Conservation (phyloP, 2,888 invertebrate genomes). For the Acleris literana region DNA sequence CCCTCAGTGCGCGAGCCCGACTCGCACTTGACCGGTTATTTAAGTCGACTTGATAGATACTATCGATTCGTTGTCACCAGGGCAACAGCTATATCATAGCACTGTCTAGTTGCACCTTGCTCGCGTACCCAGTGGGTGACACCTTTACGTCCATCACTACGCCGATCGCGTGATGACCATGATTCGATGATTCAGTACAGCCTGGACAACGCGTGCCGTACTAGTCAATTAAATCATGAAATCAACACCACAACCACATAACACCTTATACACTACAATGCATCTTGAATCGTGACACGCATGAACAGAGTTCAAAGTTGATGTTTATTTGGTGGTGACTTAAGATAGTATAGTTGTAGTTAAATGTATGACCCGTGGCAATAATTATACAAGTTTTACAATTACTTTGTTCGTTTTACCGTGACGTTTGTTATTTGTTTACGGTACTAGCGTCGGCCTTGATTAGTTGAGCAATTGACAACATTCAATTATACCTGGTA, state of each 20-base stretch:
- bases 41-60: too few relatives aligned
- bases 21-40: too few relatives aligned
- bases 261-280: neutral
- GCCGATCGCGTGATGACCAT: conserved; percentile 40
- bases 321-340: too few relatives aligned
- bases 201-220: conserved; percentile 20
- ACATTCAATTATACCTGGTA: too few relatives aligned
- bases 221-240: conserved; percentile 13
- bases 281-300: neutral
- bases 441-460: neutral
- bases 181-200: conserved; percentile 36
- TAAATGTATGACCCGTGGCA: conserved; percentile 14
- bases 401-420: conserved; percentile 40
- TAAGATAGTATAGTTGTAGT: too few relatives aligned
- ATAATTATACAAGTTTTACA: conserved; percentile 20
- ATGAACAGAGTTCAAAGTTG: too few relatives aligned
- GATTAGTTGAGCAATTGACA: conserved; percentile 6
- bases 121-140: too few relatives aligned
- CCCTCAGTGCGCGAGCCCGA: too few relatives aligned
- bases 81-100: too few relatives aligned
- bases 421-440: conserved; percentile 7
- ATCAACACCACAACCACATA: neutral
- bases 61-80: too few relatives aligned
- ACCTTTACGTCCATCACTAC: too few relatives aligned
- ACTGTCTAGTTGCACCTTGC: too few relatives aligned